Evolutionary conservation across 2,113 vertebrate species (phyloP).

Genomic region (Boulengeromyrus knoepffleri): DNA sequence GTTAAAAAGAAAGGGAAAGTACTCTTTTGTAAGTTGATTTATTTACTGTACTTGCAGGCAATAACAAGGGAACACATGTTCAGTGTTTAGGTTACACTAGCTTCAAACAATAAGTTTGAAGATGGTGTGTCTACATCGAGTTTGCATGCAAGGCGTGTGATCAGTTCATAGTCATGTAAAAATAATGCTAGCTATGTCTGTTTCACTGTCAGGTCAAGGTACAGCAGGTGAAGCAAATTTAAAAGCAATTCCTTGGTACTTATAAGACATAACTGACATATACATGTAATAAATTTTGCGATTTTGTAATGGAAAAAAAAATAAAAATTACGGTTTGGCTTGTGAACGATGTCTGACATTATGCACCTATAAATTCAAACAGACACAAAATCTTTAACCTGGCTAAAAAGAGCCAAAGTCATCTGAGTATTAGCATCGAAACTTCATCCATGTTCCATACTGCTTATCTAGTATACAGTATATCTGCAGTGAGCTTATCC

Average conservation of each 20-base stretch:
- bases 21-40: conserved; percentile 39
- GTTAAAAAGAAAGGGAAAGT: conserved; percentile 5
- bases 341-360: not conserved
- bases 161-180: not conserved
- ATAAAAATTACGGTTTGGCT: too few species aligned
- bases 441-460: not conserved
- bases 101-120: conserved; percentile 33
- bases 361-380: not conserved
- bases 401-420: not conserved
- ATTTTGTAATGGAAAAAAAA: not conserved
- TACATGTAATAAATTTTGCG: not conserved
- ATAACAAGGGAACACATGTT: conserved; percentile 45
- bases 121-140: conserved; percentile 37
- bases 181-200: not conserved
- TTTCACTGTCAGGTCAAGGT: not conserved
- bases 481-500: not conserved
- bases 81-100: conserved; percentile 30
- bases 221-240: not conserved
- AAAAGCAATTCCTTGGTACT: not conserved
- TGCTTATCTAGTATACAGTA: not conserved
- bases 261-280: not conserved
- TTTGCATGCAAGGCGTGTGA: conserved; percentile 32
- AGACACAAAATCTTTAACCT: not conserved
- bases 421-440: not conserved
- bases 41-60: conserved; percentile 43